Evolutionary conservation across 1,140 invertebrate genomes (phyloP), one percentile per base, ranked within the genome.

Genomic region (Aphidius ervi): DNA sequence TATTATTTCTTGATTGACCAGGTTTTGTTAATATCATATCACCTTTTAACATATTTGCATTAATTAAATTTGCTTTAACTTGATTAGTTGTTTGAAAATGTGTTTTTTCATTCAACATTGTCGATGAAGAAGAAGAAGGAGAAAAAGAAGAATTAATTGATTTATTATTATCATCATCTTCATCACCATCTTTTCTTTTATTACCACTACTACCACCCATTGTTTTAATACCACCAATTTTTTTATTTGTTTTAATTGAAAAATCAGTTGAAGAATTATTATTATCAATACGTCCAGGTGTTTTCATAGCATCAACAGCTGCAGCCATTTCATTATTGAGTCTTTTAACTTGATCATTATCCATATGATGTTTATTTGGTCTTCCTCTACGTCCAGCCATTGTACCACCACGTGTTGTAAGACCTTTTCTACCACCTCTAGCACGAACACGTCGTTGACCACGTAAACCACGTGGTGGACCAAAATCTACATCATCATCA

Each of bases 301-400:
- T 76, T 39, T 78, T 79, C 79, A 81, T 80, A 9, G 77, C 77
- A 63, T 65, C 75, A 5, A 79, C 77, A 16, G 76, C 77, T 55
- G 76, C 77, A 62, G 78, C 77, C 79, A 81, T 80, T 72, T 81
- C 78, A 55, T 74, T 66, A 40, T 80, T 74, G 9, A 80, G 67
- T n/a, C 76, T 69, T 9, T 75, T 66, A 0, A 72, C 76, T 63
- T 79, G 78, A 40, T 81, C 79, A 50, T 67, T 68, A 49, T 81
- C 78, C 63, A 80, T 55, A 2, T 73, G 72, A 31, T 31, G 23
- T 65, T 79, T 79, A 23, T 71, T 76, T 31, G 70, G 43, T 41
- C 72, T 69, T 66, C 78, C 63, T 52, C 78, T 67, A 16, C 63
- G 58, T 37, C 68, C 70, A 5, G 63, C 53, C 59, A 73, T 68